A percentile compares a stretch with the other conserved stretches of the same genome.
Evolutionary conservation across 2,888 invertebrate species (phyloP).

Genomic region (Sinhomidia bicolor): DNA sequence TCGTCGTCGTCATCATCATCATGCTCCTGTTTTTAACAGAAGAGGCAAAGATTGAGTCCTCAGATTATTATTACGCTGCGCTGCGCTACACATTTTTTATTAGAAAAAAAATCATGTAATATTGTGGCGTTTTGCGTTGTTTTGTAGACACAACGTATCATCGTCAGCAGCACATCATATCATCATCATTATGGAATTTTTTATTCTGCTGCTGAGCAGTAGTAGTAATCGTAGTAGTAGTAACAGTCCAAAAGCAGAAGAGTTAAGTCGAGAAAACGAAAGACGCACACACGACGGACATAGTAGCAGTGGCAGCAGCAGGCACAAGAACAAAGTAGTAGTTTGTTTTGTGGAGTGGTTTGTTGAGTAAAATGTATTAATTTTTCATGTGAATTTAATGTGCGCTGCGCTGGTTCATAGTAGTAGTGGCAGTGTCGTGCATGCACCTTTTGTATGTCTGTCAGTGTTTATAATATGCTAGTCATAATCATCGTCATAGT

Average conservation of each 20-base stretch:
- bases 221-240: not conserved
- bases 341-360: not conserved
- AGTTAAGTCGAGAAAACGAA: not conserved
- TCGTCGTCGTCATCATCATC: not conserved
- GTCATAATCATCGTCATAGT: not conserved
- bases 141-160: not conserved
- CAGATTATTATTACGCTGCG: conserved; percentile 23
- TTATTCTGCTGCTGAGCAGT: not conserved
- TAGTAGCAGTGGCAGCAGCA: not conserved
- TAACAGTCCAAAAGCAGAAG: not conserved
- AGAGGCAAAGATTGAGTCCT: not conserved
- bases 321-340: too few relatives aligned
- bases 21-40: conserved; percentile 23
- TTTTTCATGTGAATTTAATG: conserved; percentile 29
- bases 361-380: conserved; percentile 21
- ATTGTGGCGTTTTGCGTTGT: conserved; percentile 36
- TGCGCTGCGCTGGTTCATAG: not conserved
- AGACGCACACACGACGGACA: not conserved
- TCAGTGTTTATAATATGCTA: not conserved
- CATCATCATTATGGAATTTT: conserved; percentile 25
- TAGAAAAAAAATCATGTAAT: conserved; percentile 42
- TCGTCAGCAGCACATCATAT: conserved; percentile 5
- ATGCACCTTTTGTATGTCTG: not conserved
- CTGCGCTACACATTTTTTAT: conserved; percentile 29
- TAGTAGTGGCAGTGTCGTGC: not conserved